Evolutionary conservation across 2,797 vertebrate genomes (phyloP).

Genomic region (Gymnoscopelus braueri): DNA sequence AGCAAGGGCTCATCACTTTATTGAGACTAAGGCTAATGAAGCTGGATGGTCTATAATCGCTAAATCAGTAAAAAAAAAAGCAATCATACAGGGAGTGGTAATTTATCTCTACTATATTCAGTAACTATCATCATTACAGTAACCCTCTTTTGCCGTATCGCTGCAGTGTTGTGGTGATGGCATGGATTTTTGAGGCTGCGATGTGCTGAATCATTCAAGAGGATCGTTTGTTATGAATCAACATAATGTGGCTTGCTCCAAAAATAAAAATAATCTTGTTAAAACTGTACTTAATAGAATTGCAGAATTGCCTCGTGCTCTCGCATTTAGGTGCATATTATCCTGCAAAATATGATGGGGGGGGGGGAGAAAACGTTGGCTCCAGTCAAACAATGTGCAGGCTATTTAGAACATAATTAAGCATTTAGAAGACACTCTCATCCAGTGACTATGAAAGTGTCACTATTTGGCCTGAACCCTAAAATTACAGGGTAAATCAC

Average conservation of each 20-base stretch:
- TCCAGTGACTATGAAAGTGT: too few relatives aligned
- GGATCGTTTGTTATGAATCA: slow-evolving; percentile 1
- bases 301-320: too few relatives aligned
- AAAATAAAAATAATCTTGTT: too few relatives aligned
- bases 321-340: too few relatives aligned
- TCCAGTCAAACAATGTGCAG: too few relatives aligned
- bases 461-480: too few relatives aligned
- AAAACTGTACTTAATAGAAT: too few relatives aligned
- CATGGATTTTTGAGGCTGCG: slow-evolving; percentile 7
- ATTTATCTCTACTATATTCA: slow-evolving; percentile 9
- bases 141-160: slow-evolving; percentile 4
- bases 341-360: too few relatives aligned
- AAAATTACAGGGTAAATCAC: too few relatives aligned
- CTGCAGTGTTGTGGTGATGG: not conserved
- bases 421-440: too few relatives aligned
- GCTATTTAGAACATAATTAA: too few relatives aligned
- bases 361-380: too few relatives aligned
- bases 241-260: not conserved
- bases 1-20: not conserved
- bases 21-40: slow-evolving; percentile 4
- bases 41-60: not conserved
- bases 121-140: slow-evolving; percentile 12
- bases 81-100: not conserved
- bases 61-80: not conserved
- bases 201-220: slow-evolving; percentile 9